Base-by-base conservation (phyloP, 2,888 invertebrate species). In the Drosophila mimetica region DNA sequence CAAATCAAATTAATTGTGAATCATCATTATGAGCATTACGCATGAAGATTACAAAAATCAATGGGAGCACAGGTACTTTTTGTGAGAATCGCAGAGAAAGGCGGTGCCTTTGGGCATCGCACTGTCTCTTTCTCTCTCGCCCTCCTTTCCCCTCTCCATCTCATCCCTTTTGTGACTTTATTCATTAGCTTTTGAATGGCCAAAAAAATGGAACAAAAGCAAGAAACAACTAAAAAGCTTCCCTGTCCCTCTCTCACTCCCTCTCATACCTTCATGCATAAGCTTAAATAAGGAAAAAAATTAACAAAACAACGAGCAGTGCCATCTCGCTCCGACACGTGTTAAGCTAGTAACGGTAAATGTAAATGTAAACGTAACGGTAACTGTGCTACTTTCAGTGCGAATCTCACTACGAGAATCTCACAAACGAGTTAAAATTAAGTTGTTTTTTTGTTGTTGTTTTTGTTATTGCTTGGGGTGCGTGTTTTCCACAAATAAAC, bases 401-500 rank as follows among this genome's bases (percentile, higher is more conserved):
- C 34, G 65, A 47, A 53, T 64, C 63, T 66, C n/a, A 28, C 47
- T 36, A 13, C 13, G 37, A n/a, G n/a, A n/a, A n/a, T n/a, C 52
- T 32, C 41, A 53, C 20, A 42, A 74, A 48, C 67, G 39, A 67
- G 57, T 48, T 44, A 20, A 53, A 66, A 57, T 70, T 44, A 44
- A 54, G 53, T 70, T 64, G 37, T 54, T 30, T 32, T 34, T 41
- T 22, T 25, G 20, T 32, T 51, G 16, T 36, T 36, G n/a, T 16
- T 42, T 25, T 18, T 14, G 13, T 20, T 52, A 9, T 28, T 20
- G 14, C 28, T 58, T 22, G 41, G 48, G 48, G 53, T 73, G 73
- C 60, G 65, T 59, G 63, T 48, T 42, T 64, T 61, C 60, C 71
- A 55, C 71, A 76, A 67, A 74, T 64, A 53, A 61, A 61, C 54